A percentile compares a stretch with the other conserved stretches of the same genome.
Evolutionary conservation across 1,140 invertebrate genomes (phyloP).

Genomic region (Charaxes varanes): DNA sequence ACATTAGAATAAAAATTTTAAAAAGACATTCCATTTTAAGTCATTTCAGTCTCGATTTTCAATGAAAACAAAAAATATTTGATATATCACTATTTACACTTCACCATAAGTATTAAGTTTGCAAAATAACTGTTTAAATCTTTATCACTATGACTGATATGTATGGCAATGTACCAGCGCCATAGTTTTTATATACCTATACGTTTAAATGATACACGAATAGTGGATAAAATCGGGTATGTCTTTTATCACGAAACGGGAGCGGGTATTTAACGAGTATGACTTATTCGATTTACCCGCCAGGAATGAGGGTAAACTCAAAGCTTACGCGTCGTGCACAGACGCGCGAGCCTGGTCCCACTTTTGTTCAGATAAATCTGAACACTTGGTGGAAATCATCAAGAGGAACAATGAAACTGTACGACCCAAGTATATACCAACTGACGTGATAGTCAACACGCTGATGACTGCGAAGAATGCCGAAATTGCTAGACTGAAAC

Average conservation of each 20-base stretch:
- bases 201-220: constrained; percentile 34
- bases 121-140: constrained; percentile 30
- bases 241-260: constrained; percentile 67
- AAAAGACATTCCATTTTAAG: constrained; percentile 52
- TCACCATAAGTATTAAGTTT: constrained; percentile 35
- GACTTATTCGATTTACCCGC: constrained; percentile 50
- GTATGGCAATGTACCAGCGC: constrained; percentile 39
- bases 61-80: constrained; percentile 58
- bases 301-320: constrained; percentile 63
- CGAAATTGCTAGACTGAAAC: constrained; percentile 60
- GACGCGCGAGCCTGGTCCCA: constrained; percentile 66
- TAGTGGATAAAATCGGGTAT: constrained; percentile 33
- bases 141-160: constrained; percentile 40
- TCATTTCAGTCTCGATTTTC: constrained; percentile 47
- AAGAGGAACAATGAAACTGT: constrained; percentile 58
- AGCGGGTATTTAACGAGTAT: constrained; percentile 60
- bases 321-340: constrained; percentile 61
- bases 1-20: constrained; percentile 22
- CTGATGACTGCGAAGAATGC: constrained; percentile 65
- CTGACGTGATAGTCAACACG: constrained; percentile 66
- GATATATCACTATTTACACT: constrained; percentile 51
- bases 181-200: constrained; percentile 25
- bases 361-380: constrained; percentile 54
- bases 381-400: constrained; percentile 62
- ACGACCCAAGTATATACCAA: constrained; percentile 60